These are phyloP conservation scores for Lasioglossum pauxillum DNA, from an alignment of 2,888 invertebrate genomes.

Conservation along the genomic window DNA sequence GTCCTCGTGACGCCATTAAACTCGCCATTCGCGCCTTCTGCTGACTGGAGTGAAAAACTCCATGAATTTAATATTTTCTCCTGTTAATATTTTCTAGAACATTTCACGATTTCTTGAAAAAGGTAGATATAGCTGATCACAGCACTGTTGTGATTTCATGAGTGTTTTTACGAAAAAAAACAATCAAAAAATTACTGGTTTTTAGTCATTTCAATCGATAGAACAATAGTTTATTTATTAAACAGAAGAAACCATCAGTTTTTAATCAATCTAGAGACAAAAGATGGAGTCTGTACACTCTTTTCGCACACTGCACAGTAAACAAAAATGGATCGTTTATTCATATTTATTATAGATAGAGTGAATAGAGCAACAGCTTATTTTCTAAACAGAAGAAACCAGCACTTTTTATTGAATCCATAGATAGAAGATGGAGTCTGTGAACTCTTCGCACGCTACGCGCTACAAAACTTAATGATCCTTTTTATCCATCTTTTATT, in stretches of 20 bases:
- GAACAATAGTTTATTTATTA: background rate
- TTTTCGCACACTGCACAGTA: background rate
- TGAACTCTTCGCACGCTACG: background rate
- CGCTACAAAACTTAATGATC: background rate
- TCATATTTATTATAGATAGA: background rate
- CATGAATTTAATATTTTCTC: background rate
- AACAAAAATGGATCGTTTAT: background rate
- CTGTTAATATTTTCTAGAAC: background rate
- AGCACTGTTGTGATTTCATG: background rate
- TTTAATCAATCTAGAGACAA: background rate
- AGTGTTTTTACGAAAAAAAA: background rate
- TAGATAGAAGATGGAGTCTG: background rate
- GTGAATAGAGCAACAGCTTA: background rate
- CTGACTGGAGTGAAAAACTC: background rate
- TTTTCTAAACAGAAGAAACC: background rate
- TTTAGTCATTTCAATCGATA: background rate
- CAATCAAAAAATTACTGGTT: background rate
- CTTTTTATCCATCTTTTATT: background rate
- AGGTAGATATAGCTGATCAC: background rate
- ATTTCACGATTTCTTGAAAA: background rate
- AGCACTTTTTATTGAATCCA: background rate
- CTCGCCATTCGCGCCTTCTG: slow-evolving; percentile 3
- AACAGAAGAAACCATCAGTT: background rate
- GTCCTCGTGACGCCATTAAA: background rate
- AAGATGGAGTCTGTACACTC: background rate